Evolutionary conservation across 2,113 vertebrate species (phyloP).

Genomic region (Entomyzon cyanotis): DNA sequence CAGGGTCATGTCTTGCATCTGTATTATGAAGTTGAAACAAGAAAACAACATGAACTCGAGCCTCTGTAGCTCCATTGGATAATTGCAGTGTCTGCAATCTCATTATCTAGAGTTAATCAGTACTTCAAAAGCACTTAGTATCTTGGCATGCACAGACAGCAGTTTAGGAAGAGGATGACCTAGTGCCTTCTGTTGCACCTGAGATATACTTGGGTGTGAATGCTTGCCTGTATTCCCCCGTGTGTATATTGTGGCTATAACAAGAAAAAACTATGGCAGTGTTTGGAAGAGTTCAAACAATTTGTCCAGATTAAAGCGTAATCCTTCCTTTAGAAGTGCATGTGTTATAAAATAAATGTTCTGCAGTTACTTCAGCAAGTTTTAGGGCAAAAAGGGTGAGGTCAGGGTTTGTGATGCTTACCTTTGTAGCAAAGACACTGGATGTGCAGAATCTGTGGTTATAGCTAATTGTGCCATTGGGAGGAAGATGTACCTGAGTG

Average conservation of each 20-base stretch:
- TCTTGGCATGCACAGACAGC: background rate
- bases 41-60: background rate
- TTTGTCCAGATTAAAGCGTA: background rate
- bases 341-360: background rate
- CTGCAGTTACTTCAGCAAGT: background rate
- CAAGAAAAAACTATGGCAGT: background rate
- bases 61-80: background rate
- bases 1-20: background rate
- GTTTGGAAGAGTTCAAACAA: background rate
- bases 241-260: background rate
- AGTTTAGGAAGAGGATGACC: background rate
- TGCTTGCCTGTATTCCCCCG: background rate
- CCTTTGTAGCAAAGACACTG: background rate
- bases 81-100: background rate
- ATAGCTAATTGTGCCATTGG: background rate
- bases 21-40: background rate
- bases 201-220: background rate
- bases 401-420: background rate
- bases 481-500: background rate
- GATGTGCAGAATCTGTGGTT: background rate
- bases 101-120: slow-evolving; percentile 5
- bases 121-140: slow-evolving; percentile 3
- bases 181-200: background rate
- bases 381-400: background rate
- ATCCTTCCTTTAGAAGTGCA: background rate